These are phyloP conservation scores for Lepeophtheirus salmonis DNA, from an alignment of 1,140 invertebrate genomes.

Conservation along the genomic window DNA sequence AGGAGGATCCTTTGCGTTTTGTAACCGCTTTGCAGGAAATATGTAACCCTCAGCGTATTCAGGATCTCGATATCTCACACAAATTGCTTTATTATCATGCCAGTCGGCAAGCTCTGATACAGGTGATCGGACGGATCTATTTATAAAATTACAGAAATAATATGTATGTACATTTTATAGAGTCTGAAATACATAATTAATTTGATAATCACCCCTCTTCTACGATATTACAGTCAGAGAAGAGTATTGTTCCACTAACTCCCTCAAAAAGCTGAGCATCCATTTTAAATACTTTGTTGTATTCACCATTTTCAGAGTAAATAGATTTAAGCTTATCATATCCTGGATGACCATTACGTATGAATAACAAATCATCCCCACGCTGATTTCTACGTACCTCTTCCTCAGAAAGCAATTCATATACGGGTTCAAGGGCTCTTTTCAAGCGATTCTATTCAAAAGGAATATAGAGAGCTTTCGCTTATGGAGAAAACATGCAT, in stretches of 20 bases:
- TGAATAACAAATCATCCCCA: conserved; percentile 60
- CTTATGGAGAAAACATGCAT: background rate
- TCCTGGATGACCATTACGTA: conserved; percentile 43
- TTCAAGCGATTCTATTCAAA: conserved; percentile 42
- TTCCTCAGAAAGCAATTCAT: conserved; percentile 51
- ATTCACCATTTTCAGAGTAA: conserved; percentile 35
- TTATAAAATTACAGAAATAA: background rate
- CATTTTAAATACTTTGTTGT: conserved; percentile 27
- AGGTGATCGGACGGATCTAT: background rate
- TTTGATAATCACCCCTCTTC: conserved; percentile 38
- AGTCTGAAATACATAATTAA: background rate
- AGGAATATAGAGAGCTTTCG: background rate
- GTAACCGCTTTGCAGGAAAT: conserved; percentile 51
- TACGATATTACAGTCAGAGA: conserved; percentile 44
- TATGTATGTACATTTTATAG: background rate
- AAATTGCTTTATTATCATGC: background rate
- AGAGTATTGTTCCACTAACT: conserved; percentile 47
- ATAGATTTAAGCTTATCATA: conserved; percentile 48
- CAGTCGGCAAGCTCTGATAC: background rate
- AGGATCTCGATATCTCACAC: conserved; percentile 47
- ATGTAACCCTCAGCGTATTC: conserved; percentile 49
- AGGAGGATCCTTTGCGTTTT: conserved; percentile 43
- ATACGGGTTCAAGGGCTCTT: conserved; percentile 60
- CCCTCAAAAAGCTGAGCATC: conserved; percentile 38
- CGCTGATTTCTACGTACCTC: conserved; percentile 45